Evolutionary conservation across 2,113 vertebrate species (phyloP), one percentile per base, ranked within the genome.

Genomic region (Pipa parva): DNA sequence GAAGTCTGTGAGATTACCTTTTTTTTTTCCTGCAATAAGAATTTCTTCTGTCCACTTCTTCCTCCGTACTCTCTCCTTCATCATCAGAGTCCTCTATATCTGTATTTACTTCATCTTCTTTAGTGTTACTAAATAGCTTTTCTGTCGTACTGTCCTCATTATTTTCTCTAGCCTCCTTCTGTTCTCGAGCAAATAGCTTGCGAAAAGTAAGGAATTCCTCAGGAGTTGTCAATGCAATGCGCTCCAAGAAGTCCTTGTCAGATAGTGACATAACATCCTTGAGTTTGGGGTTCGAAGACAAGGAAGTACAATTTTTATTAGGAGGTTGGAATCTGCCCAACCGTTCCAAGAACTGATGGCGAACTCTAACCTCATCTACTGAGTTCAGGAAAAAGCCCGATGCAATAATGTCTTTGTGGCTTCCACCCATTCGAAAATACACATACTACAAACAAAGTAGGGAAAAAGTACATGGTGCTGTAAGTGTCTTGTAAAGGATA

Each of bases 381-480:
- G 88, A 42, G 63, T 71, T 74, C 33, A 74, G 79, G 63, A 97
- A 92, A 4, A 93, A 73, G 6, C 74, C 79, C 5, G 82, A 82
- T 71, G 81, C 90, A 58, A 92, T 81, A 71, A 98, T 89, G 29
- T 91, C 90, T 1, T 59, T 58, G 17, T 98, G 95, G 63, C 59
- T 84, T 26, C 95, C 42, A 0, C 95, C 95, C 97, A 98, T 97
- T 77, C 95, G 83, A 74, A 97, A 99, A 79, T 94, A 97, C 1
- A 78, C 91, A 9, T 98, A 98, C 97, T 99, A 85, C 8, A 49
- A 76, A 73, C 27, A 25, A 9, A 8, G 20, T 71, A 4, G 74
- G n/a, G 39, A n/a, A 15, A 3, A n/a, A n/a, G 39, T n/a, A n/a
- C n/a, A n/a, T n/a, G n/a, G n/a, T n/a, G n/a, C n/a, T n/a, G n/a